Percentiles rank a stretch among this genome's conserved stretches.
Conservation (phyloP, 2,797 vertebrate genomes). For the Acanthiza pusilla region DNA sequence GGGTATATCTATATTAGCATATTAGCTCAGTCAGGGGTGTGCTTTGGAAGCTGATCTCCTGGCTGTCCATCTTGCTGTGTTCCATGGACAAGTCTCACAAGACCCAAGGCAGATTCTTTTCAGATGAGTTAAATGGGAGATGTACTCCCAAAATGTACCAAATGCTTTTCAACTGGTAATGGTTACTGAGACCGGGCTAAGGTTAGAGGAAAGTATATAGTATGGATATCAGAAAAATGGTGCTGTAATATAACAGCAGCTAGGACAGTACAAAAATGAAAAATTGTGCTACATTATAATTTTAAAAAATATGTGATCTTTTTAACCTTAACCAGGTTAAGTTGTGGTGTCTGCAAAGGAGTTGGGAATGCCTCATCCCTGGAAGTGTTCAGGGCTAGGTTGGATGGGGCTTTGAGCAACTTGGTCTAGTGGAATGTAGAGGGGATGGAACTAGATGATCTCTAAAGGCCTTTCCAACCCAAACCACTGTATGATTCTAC, state of each 20-base stretch:
- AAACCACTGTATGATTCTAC: not conserved
- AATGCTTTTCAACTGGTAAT: not conserved
- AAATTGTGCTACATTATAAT: not conserved
- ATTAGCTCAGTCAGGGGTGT: not conserved
- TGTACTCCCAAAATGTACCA: not conserved
- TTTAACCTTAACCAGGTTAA: not conserved
- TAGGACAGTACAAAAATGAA: not conserved
- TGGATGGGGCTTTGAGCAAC: rapidly evolving
- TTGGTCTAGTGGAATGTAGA: not conserved
- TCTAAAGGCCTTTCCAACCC: not conserved
- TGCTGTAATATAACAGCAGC: not conserved
- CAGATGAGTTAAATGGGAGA: not conserved
- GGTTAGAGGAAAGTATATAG: not conserved
- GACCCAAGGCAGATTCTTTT: not conserved
- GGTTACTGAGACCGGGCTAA: not conserved
- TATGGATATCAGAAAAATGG: not conserved
- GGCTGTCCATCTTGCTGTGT: not conserved
- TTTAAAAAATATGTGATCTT: not conserved
- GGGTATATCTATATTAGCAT: not conserved
- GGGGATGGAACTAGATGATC: not conserved
- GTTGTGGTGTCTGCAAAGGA: not conserved
- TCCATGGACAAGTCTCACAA: not conserved
- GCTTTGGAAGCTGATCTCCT: not conserved
- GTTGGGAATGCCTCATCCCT: not conserved
- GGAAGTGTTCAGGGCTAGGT: not conserved